Evolutionary conservation across 2,888 invertebrate species (phyloP).

Genomic region (Folsomia manolachei): DNA sequence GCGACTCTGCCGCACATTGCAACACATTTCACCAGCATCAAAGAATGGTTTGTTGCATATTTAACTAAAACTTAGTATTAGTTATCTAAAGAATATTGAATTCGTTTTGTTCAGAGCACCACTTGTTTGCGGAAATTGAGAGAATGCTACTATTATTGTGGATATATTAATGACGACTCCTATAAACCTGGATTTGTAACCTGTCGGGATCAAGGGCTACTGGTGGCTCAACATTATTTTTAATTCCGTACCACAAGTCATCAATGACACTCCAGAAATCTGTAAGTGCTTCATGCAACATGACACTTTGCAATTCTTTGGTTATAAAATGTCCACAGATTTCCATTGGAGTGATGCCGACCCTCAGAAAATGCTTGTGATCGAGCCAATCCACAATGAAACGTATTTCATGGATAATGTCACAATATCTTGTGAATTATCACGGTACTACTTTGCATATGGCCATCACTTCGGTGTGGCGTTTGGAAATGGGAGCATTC

Average conservation of each 20-base stretch:
- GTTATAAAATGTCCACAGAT: constrained; percentile 20
- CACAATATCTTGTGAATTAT: constrained; percentile 23
- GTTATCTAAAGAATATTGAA: not conserved
- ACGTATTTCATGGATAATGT: constrained; percentile 13
- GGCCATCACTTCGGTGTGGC: constrained; percentile 30
- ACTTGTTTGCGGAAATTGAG: constrained; percentile 14
- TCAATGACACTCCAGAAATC: constrained; percentile 14
- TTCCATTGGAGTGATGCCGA: constrained; percentile 33
- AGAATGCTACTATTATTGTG: constrained; percentile 8
- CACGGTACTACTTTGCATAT: constrained; percentile 37
- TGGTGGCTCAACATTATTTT: constrained; percentile 29
- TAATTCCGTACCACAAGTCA: constrained; percentile 21
- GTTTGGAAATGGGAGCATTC: constrained; percentile 24
- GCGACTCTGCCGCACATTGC: constrained; percentile 32
- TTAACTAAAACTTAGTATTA: not conserved
- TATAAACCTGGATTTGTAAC: constrained; percentile 27
- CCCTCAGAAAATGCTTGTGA: constrained; percentile 30
- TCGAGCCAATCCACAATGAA: constrained; percentile 15
- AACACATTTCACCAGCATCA: constrained; percentile 24
- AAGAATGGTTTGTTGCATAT: constrained; percentile 18
- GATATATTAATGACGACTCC: not conserved
- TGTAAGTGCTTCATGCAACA: constrained; percentile 19
- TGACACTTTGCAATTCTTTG: not conserved
- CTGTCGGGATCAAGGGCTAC: constrained; percentile 18
- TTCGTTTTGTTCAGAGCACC: too few species aligned